Conservation (phyloP, 2,113 vertebrate genomes). For the Pyrgilauda ruficollis region DNA sequence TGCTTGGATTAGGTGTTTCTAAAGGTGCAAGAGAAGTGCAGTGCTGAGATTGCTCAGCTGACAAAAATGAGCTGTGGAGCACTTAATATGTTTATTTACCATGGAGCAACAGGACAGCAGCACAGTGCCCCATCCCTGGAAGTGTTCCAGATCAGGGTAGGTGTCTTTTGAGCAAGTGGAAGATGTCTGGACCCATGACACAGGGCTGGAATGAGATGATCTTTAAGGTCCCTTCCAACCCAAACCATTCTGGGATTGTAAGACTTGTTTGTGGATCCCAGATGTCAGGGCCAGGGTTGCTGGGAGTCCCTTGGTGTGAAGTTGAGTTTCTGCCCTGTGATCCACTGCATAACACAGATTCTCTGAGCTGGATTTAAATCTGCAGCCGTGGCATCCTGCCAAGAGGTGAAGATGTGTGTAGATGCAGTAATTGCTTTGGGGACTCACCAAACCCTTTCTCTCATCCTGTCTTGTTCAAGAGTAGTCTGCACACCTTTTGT, state of each 20-base stretch:
- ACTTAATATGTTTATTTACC: not conserved
- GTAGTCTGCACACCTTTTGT: not conserved
- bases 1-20: not conserved
- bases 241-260: not conserved
- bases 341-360: not conserved
- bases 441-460: not conserved
- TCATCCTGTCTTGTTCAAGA: not conserved
- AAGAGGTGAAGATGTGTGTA: not conserved
- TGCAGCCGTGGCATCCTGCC: not conserved
- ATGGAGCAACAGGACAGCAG: rapidly evolving
- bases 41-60: not conserved
- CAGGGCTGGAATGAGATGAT: not conserved
- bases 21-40: not conserved
- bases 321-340: not conserved
- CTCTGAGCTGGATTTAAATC: not conserved
- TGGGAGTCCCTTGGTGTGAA: not conserved
- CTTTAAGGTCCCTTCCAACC: not conserved
- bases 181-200: not conserved
- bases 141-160: not conserved
- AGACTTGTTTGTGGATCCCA: not conserved
- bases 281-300: not conserved
- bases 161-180: not conserved
- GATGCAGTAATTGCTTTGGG: not conserved
- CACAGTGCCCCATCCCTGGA: not conserved
- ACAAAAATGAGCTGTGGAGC: not conserved